phyloP scores from a whole-genome alignment of 2,113 vertebrate genomes.

The Tyrannus savana region DNA sequence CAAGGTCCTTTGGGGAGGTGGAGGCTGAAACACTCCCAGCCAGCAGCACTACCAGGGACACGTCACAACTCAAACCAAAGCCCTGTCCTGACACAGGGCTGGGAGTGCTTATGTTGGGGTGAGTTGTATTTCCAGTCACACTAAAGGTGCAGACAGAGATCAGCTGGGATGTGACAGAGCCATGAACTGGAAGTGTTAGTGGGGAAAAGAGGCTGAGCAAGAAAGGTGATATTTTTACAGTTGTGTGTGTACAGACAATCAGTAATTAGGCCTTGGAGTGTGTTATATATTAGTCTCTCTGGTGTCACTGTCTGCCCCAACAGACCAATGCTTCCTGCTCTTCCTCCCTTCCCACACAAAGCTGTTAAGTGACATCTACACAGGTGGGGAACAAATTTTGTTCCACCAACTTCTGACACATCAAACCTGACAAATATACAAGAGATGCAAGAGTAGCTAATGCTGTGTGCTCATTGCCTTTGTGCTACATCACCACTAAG shows the following conservation, averaged over 20 bases:
- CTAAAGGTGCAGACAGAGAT: background rate
- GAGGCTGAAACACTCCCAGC: background rate
- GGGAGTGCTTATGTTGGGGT: background rate
- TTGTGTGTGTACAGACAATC: background rate
- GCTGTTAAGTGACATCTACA: background rate
- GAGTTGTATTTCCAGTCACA: background rate
- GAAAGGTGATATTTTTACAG: background rate
- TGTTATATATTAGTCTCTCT: background rate
- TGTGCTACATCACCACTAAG: conserved; percentile 18
- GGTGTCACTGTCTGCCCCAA: background rate
- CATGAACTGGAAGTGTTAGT: background rate
- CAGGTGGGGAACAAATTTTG: background rate
- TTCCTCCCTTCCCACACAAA: background rate
- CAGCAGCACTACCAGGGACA: background rate
- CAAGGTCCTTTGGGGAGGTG: background rate
- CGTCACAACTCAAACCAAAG: background rate
- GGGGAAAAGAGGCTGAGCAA: background rate
- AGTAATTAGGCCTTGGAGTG: background rate
- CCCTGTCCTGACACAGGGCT: background rate
- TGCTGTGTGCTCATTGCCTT: conserved; percentile 38
- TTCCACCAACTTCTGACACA: conserved; percentile 9
- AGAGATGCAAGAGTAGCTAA: conserved; percentile 10
- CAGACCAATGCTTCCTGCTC: background rate
- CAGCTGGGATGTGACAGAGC: background rate
- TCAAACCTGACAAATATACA: background rate